phyloP scores from a whole-genome alignment of 1,140 invertebrate genomes.

The Apis dorsata region DNA sequence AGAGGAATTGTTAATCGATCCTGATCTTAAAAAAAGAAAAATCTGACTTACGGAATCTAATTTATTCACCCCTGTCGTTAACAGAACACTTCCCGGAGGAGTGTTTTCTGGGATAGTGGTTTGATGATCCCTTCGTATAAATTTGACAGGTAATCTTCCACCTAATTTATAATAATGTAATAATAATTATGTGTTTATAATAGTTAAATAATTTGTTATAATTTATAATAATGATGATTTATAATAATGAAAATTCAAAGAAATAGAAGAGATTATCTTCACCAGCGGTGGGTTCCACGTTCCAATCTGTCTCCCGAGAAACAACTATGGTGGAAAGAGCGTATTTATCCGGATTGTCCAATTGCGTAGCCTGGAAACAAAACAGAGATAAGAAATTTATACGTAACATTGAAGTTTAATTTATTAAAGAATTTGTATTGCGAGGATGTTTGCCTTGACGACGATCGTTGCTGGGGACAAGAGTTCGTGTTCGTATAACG shows the following conservation, averaged over 20 bases:
- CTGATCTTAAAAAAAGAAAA: no score
- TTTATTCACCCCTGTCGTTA: slow-evolving; percentile 80
- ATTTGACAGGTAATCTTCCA: slow-evolving; percentile 81
- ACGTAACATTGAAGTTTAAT: neutral
- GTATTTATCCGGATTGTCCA: slow-evolving; percentile 93
- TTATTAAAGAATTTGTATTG: neutral
- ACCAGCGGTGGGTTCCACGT: slow-evolving; percentile 74
- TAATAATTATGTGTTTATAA: no score
- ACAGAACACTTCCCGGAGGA: slow-evolving; percentile 85
- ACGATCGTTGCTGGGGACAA: slow-evolving; percentile 87
- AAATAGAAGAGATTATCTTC: slow-evolving; percentile 22
- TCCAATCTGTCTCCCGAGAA: slow-evolving; percentile 78
- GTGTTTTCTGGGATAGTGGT: slow-evolving; percentile 88
- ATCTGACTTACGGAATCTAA: slow-evolving; percentile 77
- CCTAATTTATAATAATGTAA: slow-evolving; percentile 58
- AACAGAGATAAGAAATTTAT: neutral
- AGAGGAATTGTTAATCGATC: neutral
- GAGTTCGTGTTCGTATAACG: slow-evolving; percentile 83
- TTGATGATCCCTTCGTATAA: slow-evolving; percentile 87
- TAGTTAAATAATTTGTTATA: no score
- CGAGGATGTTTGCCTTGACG: slow-evolving; percentile 80
- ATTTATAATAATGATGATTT: no score
- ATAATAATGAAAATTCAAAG: no score
- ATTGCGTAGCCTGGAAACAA: slow-evolving; percentile 86
- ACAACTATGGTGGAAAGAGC: slow-evolving; percentile 90